Evolutionary conservation across 2,888 invertebrate species (phyloP), one percentile per base, ranked within the genome.

Genomic region (Anthrax anthrax): DNA sequence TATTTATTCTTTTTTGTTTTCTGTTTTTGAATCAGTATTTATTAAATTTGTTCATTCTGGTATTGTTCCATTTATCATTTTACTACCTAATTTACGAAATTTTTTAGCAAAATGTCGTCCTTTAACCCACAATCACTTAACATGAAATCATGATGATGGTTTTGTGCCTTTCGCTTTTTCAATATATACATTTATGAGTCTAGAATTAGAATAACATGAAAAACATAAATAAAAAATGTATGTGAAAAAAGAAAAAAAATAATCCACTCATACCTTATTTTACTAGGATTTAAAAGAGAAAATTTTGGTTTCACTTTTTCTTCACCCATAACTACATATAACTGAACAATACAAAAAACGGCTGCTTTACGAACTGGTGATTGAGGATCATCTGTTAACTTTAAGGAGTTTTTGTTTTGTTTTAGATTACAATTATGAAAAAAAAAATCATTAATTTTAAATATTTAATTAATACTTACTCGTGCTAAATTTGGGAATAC

Each of bases 271-370:
- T 23, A 58, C 58, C 58, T 84, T 60, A 85, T 77, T 74, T 96
- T 96, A 72, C 91, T 91, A 57, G 89, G 86, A 57, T 84, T 84
- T 46, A 97, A 74, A 39, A 79, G 77, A 38, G 76, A 74, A 49
- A 95, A 76, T 62, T 89, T 86, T 4, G 89, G 88, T 58, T 79
- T 75, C 64, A 95, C 76, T 37, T 79, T 74, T 23, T 85, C 86
- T 61, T 92, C 90, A 1, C 95, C 95, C 10, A 92, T 81, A 37
- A 83, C 82, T 61, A 85, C 78, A 60, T 96, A 89, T 57, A 96
- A 78, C 41, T 91, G 88, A 5, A 97, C 96, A 81, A 97, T 90
- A 62, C 95, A 95, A 72, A 97, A 95, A 17, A 96, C 92, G 13
- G 92, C 89, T 56, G 94, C 91, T 67, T 97, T 97, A 42, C 97